A percentile compares a stretch with the other conserved stretches of the same genome.
phyloP scores from a whole-genome alignment of 2,888 invertebrate species.

The Siphonodentalium dalli region DNA sequence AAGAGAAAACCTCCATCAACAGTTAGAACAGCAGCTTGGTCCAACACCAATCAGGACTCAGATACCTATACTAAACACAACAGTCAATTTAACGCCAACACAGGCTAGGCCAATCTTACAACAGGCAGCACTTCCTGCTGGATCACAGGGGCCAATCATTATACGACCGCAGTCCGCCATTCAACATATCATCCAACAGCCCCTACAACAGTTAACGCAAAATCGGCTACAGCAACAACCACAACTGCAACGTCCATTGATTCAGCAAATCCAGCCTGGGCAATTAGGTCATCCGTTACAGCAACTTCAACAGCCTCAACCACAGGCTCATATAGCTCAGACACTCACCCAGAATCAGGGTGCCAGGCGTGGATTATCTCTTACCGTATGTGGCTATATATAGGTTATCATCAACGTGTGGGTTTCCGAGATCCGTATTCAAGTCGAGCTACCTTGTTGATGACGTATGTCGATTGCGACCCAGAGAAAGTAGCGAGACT shows the following conservation, averaged over 20 bases:
- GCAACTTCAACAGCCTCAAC: conserved; percentile 35
- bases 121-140: background rate
- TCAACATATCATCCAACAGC: conserved; percentile 23
- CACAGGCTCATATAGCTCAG: conserved; percentile 5
- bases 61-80: conserved; percentile 2
- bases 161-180: conserved; percentile 27
- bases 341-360: too few species aligned
- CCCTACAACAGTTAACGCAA: conserved; percentile 28
- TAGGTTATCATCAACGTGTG: background rate
- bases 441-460: too few species aligned
- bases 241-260: conserved; percentile 27
- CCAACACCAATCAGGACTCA: conserved; percentile 47
- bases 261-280: conserved; percentile 32
- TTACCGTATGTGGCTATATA: conserved; percentile 55
- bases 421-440: too few species aligned
- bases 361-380: conserved; percentile 62
- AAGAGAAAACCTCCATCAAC: conserved; percentile 58
- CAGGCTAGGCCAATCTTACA: conserved; percentile 2
- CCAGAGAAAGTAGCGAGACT: too few species aligned
- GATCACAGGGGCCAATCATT: conserved; percentile 1
- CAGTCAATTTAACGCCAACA: background rate
- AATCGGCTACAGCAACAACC: conserved; percentile 19
- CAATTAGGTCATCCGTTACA: conserved; percentile 25
- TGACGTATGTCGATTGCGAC: too few species aligned
- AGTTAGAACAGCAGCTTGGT: conserved; percentile 55